Evolutionary conservation across 64 coral and sea anemone species (phyloP).

Genomic region (Pocillopora damicornis): DNA sequence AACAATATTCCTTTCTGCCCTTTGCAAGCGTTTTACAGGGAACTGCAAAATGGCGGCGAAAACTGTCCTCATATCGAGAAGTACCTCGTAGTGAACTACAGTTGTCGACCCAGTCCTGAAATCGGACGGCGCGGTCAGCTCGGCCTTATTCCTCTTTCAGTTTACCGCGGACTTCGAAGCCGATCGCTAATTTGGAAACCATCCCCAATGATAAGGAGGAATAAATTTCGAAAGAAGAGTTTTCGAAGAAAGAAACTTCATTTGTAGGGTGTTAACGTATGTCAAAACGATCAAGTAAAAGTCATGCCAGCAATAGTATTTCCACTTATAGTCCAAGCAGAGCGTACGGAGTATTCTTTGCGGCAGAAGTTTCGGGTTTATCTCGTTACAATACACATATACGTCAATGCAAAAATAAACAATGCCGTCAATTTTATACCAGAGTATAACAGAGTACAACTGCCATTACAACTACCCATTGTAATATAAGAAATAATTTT

Average conservation of each 20-base stretch:
- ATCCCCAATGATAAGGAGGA: background rate
- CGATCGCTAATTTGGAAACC: constrained; percentile 50
- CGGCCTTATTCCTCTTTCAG: constrained; percentile 74
- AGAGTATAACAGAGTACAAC: no score
- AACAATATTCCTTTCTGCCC: constrained; percentile 80
- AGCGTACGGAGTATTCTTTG: no score
- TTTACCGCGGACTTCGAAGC: constrained; percentile 50
- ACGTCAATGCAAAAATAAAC: no score
- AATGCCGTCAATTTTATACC: no score
- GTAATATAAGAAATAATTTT: background rate
- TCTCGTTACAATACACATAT: no score
- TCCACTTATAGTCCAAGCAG: no score
- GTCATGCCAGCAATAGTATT: no score
- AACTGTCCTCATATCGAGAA: constrained; percentile 80
- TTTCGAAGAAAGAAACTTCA: background rate
- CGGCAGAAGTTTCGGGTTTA: no score
- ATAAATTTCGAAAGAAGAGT: background rate
- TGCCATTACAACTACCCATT: background rate
- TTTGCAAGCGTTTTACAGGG: constrained; percentile 55
- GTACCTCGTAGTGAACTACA: constrained; percentile 76
- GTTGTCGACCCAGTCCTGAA: constrained; percentile 62
- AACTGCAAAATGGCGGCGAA: constrained; percentile 88
- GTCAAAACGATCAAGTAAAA: no score
- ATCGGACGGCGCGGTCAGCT: constrained; percentile 73
- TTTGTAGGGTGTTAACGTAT: background rate